These are phyloP conservation scores for Acrobasis suavella DNA, from an alignment of 2,888 invertebrate genomes.

Conservation along the genomic window DNA sequence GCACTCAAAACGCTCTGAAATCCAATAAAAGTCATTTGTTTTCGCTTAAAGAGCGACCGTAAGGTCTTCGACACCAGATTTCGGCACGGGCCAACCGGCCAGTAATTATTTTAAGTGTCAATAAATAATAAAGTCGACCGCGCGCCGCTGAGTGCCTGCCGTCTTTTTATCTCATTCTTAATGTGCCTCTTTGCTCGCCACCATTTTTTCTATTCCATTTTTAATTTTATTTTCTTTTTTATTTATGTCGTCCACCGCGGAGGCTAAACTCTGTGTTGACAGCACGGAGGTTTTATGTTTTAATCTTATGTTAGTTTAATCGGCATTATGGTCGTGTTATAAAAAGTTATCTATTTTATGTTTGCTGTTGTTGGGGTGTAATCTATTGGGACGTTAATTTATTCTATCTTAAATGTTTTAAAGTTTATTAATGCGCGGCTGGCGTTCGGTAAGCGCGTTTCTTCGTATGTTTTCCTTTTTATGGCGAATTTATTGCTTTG, in stretches of 20 bases:
- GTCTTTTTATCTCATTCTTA: slow-evolving; percentile 82
- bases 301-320: slow-evolving; percentile 76
- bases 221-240: slow-evolving; percentile 62
- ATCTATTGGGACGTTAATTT: slow-evolving; percentile 45
- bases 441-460: slow-evolving; percentile 28
- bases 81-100: slow-evolving; percentile 78
- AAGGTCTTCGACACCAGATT: slow-evolving; percentile 56
- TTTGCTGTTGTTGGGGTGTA: slow-evolving; percentile 47
- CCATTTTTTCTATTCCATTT: slow-evolving; percentile 61
- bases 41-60: neutral
- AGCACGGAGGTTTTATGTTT: slow-evolving; percentile 78
- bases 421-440: slow-evolving; percentile 14
- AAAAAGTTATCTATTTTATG: slow-evolving; percentile 62
- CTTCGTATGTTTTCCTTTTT: slow-evolving; percentile 29
- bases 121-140: slow-evolving; percentile 80
- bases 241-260: slow-evolving; percentile 66
- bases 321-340: slow-evolving; percentile 52
- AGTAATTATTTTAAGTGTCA: slow-evolving; percentile 82
- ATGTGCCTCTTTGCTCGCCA: slow-evolving; percentile 78
- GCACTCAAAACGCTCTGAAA: neutral
- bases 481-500: slow-evolving; percentile 30
- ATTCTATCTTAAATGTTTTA: slow-evolving; percentile 41
- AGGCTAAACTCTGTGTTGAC: slow-evolving; percentile 79
- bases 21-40: slow-evolving; percentile 15
- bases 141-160: slow-evolving; percentile 78